phyloP scores from a whole-genome alignment of 2,888 invertebrate genomes.

The Endotricha flammealis region DNA sequence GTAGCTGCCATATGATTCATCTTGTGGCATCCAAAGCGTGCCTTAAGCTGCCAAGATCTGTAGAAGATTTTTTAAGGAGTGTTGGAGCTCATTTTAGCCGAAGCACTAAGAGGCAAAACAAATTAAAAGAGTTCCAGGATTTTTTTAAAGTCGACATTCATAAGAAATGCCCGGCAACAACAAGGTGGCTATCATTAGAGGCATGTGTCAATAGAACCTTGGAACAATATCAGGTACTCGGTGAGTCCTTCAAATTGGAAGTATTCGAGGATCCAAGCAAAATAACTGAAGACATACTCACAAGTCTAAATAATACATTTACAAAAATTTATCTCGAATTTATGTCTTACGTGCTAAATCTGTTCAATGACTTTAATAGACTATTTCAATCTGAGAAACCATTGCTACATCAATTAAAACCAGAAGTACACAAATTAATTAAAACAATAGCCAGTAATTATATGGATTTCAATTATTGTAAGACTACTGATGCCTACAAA shows the following conservation, averaged over 20 bases:
- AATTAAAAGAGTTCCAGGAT: slow-evolving; percentile 14
- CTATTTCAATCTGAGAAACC: slow-evolving; percentile 8
- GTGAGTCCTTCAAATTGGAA: slow-evolving; percentile 14
- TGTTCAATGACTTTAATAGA: slow-evolving; percentile 10
- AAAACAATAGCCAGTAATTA: slow-evolving; percentile 16
- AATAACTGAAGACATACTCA: slow-evolving; percentile 12
- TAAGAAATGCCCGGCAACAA: slow-evolving; percentile 17
- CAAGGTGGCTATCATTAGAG: slow-evolving; percentile 20
- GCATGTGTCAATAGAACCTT: slow-evolving; percentile 15
- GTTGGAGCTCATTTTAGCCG: slow-evolving; percentile 20
- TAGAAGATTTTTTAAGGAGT: slow-evolving; percentile 31
- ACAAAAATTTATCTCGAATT: slow-evolving; percentile 18
- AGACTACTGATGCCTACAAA: slow-evolving; percentile 13
- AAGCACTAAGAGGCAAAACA: slow-evolving; percentile 12
- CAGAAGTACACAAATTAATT: slow-evolving; percentile 14
- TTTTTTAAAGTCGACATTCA: slow-evolving; percentile 17
- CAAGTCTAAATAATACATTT: slow-evolving; percentile 12
- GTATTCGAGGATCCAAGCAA: slow-evolving; percentile 18
- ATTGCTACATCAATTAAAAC: slow-evolving; percentile 14
- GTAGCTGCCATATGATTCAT: too few relatives aligned
- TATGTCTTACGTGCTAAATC: slow-evolving; percentile 14
- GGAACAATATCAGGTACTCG: slow-evolving; percentile 15
- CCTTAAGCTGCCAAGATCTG: slow-evolving; percentile 25
- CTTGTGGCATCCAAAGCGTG: slow-evolving; percentile 35
- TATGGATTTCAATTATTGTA: slow-evolving; percentile 13